phyloP scores from a whole-genome alignment of 2,888 invertebrate species.

The Caenorhabditis panamensis region DNA sequence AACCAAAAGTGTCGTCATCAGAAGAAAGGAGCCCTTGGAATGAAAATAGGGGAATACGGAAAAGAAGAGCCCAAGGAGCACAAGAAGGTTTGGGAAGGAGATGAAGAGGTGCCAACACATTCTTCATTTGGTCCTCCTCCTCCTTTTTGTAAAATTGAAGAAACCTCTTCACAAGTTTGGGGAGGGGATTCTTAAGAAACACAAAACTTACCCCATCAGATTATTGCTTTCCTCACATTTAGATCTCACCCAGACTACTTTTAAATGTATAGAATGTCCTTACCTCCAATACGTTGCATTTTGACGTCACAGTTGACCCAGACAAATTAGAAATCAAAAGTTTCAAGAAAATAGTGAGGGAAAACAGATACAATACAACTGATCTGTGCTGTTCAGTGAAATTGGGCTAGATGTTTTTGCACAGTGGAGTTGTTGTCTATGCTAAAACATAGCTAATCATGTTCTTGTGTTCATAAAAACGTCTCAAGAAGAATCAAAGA shows the following conservation, averaged over 20 bases:
- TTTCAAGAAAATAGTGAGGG: neutral
- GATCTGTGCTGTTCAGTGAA: too few relatives aligned
- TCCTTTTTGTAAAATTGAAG: too few relatives aligned
- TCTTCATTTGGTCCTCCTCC: slow-evolving; percentile 37
- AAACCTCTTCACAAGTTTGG: neutral
- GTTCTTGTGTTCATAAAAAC: too few relatives aligned
- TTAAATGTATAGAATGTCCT: slow-evolving; percentile 22
- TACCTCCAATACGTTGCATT: slow-evolving; percentile 45
- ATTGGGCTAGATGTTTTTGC: too few relatives aligned
- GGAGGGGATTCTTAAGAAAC: neutral
- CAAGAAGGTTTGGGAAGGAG: neutral
- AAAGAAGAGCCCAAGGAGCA: slow-evolving; percentile 1
- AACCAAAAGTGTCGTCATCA: slow-evolving; percentile 49
- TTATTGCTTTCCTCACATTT: slow-evolving; percentile 7
- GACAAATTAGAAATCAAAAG: slow-evolving; percentile 7
- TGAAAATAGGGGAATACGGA: slow-evolving; percentile 33
- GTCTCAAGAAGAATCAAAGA: neutral
- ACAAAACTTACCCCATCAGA: neutral
- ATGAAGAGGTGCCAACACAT: slow-evolving; percentile 18
- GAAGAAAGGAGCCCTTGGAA: slow-evolving; percentile 20
- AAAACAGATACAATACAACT: too few relatives aligned
- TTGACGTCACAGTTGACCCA: slow-evolving; percentile 10
- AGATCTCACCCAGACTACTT: neutral
- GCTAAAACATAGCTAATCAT: neutral
- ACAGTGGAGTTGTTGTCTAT: neutral